Percentiles rank a stretch among this genome's conserved stretches.
phyloP scores from a whole-genome alignment of 2,113 vertebrate genomes.

The Phalacrocorax brasilianus region DNA sequence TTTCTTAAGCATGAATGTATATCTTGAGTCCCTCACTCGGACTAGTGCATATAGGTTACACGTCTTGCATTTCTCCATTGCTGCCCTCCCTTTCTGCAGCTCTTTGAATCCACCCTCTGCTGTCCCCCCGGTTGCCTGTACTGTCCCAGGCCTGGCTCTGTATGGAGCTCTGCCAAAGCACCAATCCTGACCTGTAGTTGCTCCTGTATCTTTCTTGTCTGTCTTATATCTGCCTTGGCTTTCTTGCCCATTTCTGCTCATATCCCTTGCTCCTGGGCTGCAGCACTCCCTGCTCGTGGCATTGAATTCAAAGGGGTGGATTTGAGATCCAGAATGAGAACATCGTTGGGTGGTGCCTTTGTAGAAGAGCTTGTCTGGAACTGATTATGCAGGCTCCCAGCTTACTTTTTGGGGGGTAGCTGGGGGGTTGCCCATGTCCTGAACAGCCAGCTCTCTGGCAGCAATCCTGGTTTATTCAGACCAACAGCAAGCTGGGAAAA shows the following conservation, averaged over 20 bases:
- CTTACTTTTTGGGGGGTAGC: not conserved
- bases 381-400: not conserved
- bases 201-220: not conserved
- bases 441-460: not conserved
- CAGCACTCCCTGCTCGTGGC: not conserved
- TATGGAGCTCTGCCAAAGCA: constrained; percentile 3
- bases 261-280: not conserved
- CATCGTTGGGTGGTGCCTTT: not conserved
- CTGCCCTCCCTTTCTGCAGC: not conserved
- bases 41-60: not conserved
- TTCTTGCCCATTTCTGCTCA: not conserved
- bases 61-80: not conserved
- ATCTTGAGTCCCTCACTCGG: not conserved
- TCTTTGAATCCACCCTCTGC: not conserved
- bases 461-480: not conserved
- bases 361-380: not conserved
- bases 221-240: not conserved
- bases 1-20: not conserved
- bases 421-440: not conserved
- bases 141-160: not conserved
- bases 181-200: not conserved
- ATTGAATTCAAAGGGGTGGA: not conserved
- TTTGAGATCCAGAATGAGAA: not conserved
- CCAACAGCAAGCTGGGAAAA: not conserved
- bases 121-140: not conserved